Evolutionary conservation across 2,888 invertebrate genomes (phyloP), one percentile per base, ranked within the genome.

Genomic region (Ischnus inquisitorius): DNA sequence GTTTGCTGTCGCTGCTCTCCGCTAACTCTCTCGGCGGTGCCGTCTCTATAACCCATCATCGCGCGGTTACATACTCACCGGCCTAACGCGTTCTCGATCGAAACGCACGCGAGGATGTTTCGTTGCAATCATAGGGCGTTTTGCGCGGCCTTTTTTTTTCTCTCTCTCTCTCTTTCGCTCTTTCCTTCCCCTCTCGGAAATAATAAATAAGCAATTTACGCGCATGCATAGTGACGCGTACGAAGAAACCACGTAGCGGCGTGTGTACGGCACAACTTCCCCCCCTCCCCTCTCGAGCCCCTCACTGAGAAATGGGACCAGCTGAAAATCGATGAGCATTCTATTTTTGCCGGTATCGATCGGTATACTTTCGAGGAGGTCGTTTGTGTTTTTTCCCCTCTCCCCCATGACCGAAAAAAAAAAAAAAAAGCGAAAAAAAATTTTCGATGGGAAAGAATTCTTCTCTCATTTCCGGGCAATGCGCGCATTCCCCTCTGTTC

Each of bases 281-380:
- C 10, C 54, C 22, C 14, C 57, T 57, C 57, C 25, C 57, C 25
- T 0, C 25, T 34, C 34, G n/a, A 46, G 12, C 46, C 14, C 46
- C 14, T 51, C n/a, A 51, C 12, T 16, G 3, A 57, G 8, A 34
- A 69, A 68, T 51, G 67, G 43, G 75, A 80, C 62, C 62, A 39
- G 67, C 76, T 79, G 68, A 75, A 83, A 79, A 83, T 85, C 85
- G 83, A 85, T 85, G 77, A 67, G 68, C 77, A 28, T 57, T 71
- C 79, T 83, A 83, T 79, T 83, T 71, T 62, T 62, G 80, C 43
- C 51, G 74, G 64, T 83, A 72, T 62, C 57, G 77, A 78, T 68
- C 54, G 68, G 54, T 68, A 46, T 25, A 46, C 48, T 22, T 62
- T 69, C 67, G 68, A 39, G 46, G 12, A 62, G 41, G 16, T 3